Percentiles rank a stretch among this genome's conserved stretches.
Conservation (phyloP, 2,113 vertebrate species). For the Saguinus imperator region DNA sequence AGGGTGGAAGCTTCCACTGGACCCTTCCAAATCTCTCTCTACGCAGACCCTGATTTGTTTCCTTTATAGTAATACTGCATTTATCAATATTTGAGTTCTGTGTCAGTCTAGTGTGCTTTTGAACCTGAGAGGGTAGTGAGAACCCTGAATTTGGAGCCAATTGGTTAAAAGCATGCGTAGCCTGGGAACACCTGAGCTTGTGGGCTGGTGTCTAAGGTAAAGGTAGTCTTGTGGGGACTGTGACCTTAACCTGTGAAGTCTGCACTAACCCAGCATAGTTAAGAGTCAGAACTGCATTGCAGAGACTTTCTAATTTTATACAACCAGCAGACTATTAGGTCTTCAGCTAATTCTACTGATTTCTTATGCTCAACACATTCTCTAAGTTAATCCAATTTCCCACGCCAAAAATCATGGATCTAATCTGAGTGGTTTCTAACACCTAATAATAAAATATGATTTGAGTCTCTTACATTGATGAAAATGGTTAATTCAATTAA, state of each 20-base stretch:
- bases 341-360: background rate
- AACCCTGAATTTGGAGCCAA: background rate
- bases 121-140: background rate
- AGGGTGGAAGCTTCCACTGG: background rate
- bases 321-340: background rate
- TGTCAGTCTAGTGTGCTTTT: background rate
- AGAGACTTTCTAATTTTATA: background rate
- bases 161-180: background rate
- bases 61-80: background rate
- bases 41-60: background rate
- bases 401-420: background rate
- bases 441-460: background rate
- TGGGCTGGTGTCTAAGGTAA: background rate
- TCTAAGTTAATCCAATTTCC: background rate
- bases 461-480: background rate
- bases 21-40: background rate
- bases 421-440: constrained; percentile 16
- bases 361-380: background rate
- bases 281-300: background rate
- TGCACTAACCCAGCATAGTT: background rate
- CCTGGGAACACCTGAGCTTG: background rate
- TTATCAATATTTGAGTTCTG: background rate
- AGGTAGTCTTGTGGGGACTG: background rate
- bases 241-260: background rate
- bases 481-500: constrained; percentile 51